Evolutionary conservation across 2,888 invertebrate species (phyloP).

Genomic region (Rhyacophila evoluta): DNA sequence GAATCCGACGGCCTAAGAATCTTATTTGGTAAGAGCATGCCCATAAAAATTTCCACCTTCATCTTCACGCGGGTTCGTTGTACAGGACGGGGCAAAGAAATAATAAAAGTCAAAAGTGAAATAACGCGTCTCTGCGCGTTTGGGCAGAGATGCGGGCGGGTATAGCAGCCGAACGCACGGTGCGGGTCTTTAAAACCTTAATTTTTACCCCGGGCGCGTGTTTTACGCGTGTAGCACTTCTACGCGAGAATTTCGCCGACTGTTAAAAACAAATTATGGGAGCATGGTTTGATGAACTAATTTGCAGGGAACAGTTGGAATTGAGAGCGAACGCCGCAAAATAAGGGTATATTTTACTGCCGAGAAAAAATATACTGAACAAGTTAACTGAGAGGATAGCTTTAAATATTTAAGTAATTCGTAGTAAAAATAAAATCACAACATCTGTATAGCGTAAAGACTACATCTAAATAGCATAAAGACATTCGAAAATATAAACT

Average conservation of each 20-base stretch:
- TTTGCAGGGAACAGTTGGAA: neutral
- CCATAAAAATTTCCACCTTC: conserved; percentile 48
- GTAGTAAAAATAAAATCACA: too few species aligned
- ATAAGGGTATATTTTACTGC: neutral
- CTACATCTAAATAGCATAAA: too few species aligned
- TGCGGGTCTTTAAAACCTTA: conserved; percentile 11
- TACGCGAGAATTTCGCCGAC: neutral
- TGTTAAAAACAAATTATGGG: conserved; percentile 14
- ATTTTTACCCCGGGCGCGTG: conserved; percentile 5
- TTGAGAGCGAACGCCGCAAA: neutral
- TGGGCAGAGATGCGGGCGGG: conserved; percentile 20
- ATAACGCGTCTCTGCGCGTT: conserved; percentile 37
- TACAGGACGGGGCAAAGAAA: conserved; percentile 35
- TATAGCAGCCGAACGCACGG: neutral
- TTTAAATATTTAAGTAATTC: too few species aligned
- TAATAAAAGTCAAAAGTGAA: conserved; percentile 50
- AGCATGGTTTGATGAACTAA: conserved; percentile 16
- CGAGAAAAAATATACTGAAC: neutral
- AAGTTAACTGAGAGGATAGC: neutral
- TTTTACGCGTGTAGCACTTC: neutral
- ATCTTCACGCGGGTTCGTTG: conserved; percentile 34
- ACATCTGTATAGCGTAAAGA: too few species aligned
- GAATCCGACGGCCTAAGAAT: conserved; percentile 19
- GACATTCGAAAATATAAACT: too few species aligned
- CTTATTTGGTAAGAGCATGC: conserved; percentile 45